Evolutionary conservation across 2,888 invertebrate genomes (phyloP).

Genomic region (Maniola hyperantus): DNA sequence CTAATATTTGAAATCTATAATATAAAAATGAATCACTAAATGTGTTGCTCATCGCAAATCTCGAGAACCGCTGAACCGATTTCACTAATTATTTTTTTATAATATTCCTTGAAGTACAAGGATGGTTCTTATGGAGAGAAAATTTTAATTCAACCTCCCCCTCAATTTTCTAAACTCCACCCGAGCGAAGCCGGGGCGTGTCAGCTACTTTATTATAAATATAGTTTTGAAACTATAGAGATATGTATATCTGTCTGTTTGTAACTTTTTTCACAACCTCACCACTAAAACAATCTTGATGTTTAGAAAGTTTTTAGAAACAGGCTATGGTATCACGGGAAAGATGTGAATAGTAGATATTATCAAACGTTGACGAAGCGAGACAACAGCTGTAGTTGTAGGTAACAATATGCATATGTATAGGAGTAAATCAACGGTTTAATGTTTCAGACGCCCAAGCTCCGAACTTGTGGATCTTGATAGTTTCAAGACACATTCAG

Average conservation of each 20-base stretch:
- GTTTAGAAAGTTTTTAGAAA: not conserved
- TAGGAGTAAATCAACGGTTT: constrained; percentile 1
- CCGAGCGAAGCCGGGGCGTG: too few relatives aligned
- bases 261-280: not conserved
- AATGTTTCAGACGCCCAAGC: constrained; percentile 85
- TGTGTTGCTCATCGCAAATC: too few relatives aligned
- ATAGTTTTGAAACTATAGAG: too few relatives aligned
- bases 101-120: too few relatives aligned
- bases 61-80: too few relatives aligned
- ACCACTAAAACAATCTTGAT: not conserved
- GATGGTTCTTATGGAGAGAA: too few relatives aligned
- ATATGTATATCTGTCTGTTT: not conserved
- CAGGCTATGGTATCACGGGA: not conserved
- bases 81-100: too few relatives aligned
- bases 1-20: too few relatives aligned
- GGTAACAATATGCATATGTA: not conserved
- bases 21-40: too few relatives aligned
- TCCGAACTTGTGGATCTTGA: constrained; percentile 91
- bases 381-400: not conserved
- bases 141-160: too few relatives aligned
- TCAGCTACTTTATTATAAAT: not conserved
- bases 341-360: not conserved
- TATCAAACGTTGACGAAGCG: not conserved
- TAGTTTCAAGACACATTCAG: constrained; percentile 89
- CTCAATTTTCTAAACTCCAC: too few relatives aligned